phyloP scores from a whole-genome alignment of 2,888 invertebrate genomes.

The Pyralis farinalis region DNA sequence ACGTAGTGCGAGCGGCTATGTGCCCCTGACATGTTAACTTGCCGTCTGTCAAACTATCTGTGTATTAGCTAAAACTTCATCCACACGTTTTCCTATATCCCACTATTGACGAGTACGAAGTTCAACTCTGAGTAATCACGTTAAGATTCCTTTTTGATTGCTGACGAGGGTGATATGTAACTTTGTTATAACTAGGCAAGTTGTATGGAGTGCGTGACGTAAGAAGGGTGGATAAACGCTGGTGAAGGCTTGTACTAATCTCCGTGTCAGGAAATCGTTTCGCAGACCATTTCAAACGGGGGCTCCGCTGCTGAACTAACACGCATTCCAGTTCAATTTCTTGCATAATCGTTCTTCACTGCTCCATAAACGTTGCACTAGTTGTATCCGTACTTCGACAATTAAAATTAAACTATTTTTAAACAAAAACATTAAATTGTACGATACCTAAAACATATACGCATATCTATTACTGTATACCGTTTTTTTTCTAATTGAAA shows the following conservation, averaged over 20 bases:
- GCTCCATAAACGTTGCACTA: constrained; percentile 17
- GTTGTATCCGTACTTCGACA: too few species aligned
- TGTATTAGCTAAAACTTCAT: constrained; percentile 43
- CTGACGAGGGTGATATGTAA: constrained; percentile 47
- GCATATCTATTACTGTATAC: too few species aligned
- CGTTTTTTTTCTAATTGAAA: too few species aligned
- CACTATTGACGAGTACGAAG: constrained; percentile 25
- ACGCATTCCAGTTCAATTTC: constrained; percentile 71
- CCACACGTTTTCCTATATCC: constrained; percentile 25
- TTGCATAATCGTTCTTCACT: constrained; percentile 67
- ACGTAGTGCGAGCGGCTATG: constrained; percentile 34
- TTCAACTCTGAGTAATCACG: constrained; percentile 40
- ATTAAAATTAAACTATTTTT: too few species aligned
- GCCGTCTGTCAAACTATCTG: constrained; percentile 76
- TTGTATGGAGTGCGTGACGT: constrained; percentile 74
- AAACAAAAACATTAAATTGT: too few species aligned
- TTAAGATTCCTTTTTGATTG: constrained; percentile 46
- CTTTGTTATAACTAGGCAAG: constrained; percentile 43
- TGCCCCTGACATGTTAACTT: constrained; percentile 78
- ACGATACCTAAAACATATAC: too few species aligned
- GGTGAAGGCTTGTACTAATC: constrained; percentile 81
- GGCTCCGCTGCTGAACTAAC: constrained; percentile 61
- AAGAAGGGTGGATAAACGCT: constrained; percentile 74
- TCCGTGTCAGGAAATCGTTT: constrained; percentile 81
- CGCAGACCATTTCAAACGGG: constrained; percentile 78